phyloP scores from a whole-genome alignment of 2,888 invertebrate genomes.

The Caenorhabditis sp. region DNA sequence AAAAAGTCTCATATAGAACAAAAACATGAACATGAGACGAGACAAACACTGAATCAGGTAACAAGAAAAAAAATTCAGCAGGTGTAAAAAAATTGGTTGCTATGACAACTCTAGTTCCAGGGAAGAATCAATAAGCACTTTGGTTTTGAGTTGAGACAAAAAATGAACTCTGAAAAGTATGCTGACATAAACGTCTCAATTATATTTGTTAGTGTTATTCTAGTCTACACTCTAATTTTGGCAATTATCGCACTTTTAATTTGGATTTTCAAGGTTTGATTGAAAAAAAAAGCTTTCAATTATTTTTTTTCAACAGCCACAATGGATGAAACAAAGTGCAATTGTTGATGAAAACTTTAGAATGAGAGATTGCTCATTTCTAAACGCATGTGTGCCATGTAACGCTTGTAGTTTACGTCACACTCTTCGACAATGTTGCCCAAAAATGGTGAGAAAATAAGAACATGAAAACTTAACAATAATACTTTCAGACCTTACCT shows the following conservation, averaged over 20 bases:
- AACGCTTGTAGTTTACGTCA: slow-evolving; percentile 21
- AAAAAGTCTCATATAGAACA: no score
- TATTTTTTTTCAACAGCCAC: slow-evolving; percentile 11
- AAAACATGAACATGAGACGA: no score
- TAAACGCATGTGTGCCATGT: slow-evolving; percentile 19
- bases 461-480: no score
- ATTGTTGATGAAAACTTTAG: slow-evolving; percentile 8
- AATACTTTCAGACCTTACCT: background rate
- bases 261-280: background rate
- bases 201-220: background rate
- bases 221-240: background rate
- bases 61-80: no score
- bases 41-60: no score
- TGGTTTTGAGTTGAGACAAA: background rate
- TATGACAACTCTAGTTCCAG: no score
- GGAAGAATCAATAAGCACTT: no score
- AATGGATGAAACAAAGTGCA: slow-evolving; percentile 19
- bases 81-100: no score
- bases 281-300: no score
- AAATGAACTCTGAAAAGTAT: background rate
- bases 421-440: slow-evolving; percentile 10
- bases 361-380: slow-evolving; percentile 28
- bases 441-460: slow-evolving; percentile 2
- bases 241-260: background rate
- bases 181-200: background rate